Evolutionary conservation across 1,140 invertebrate genomes (phyloP).

Genomic region (Drosophila truncata): DNA sequence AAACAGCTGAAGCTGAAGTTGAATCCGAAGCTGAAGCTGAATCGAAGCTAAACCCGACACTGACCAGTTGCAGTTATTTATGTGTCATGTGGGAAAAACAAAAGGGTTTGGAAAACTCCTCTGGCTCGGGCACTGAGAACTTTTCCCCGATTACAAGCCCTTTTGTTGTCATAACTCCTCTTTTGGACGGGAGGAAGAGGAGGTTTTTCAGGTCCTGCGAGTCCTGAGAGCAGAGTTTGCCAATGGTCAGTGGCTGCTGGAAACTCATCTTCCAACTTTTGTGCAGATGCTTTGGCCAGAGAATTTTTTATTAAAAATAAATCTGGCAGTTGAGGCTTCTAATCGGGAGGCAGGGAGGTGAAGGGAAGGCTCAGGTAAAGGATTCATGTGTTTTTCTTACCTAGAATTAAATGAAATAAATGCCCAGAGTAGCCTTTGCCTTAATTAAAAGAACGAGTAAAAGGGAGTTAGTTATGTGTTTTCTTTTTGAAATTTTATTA

Average conservation of each 20-base stretch:
- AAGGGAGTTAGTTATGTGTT: not conserved
- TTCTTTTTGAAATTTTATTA: not conserved
- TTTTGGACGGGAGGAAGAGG: conserved; percentile 10
- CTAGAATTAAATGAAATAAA: conserved; percentile 15
- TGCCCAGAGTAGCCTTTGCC: not conserved
- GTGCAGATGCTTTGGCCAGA: not conserved
- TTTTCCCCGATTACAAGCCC: conserved; percentile 40
- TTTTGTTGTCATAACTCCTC: conserved; percentile 46
- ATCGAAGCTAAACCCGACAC: conserved; percentile 14
- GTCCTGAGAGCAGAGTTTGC: not conserved
- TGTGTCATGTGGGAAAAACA: conserved; percentile 60
- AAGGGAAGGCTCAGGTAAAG: not conserved
- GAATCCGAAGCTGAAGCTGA: not conserved
- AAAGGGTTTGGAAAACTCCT: conserved; percentile 35
- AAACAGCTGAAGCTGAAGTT: conserved; percentile 30
- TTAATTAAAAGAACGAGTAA: not conserved
- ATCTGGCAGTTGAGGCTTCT: conserved; percentile 8
- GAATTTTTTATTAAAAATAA: conserved; percentile 26
- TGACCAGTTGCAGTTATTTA: conserved; percentile 54
- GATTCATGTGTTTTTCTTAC: conserved; percentile 5
- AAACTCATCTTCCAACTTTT: conserved; percentile 9
- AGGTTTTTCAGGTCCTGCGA: conserved; percentile 25
- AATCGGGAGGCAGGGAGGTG: not conserved
- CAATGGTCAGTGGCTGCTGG: conserved; percentile 22
- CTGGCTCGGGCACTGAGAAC: conserved; percentile 29